Evolutionary conservation across 2,888 invertebrate genomes (phyloP).

Genomic region (Cheilosia grossa): DNA sequence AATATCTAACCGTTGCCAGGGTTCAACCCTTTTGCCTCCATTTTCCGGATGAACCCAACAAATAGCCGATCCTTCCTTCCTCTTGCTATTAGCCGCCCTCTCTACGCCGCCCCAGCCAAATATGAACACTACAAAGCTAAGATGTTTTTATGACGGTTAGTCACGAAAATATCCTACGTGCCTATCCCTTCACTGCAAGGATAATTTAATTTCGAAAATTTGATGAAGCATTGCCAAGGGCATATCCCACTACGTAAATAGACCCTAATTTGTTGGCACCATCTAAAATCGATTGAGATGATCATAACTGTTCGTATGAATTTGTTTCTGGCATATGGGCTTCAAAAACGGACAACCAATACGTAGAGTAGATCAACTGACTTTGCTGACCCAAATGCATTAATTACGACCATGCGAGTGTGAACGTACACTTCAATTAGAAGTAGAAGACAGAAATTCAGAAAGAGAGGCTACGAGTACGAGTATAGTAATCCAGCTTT

Average conservation of each 20-base stretch:
- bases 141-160: conserved; percentile 60
- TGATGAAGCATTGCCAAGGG: conserved; percentile 38
- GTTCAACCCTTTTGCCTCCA: too few relatives aligned
- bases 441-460: too few relatives aligned
- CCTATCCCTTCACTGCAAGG: conserved; percentile 48
- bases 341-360: neutral
- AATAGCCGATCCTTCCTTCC: too few relatives aligned
- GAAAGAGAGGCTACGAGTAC: too few relatives aligned
- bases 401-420: too few relatives aligned
- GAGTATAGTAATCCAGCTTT: conserved; percentile 35
- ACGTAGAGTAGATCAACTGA: too few relatives aligned
- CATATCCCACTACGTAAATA: conserved; percentile 58
- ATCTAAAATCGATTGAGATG: conserved; percentile 59
- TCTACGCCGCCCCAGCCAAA: neutral
- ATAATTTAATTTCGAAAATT: conserved; percentile 57
- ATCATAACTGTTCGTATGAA: conserved; percentile 22
- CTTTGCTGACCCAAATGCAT: too few relatives aligned
- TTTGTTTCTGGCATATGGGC: neutral
- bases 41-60: too few relatives aligned
- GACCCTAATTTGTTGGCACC: conserved; percentile 45
- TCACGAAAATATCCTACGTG: conserved; percentile 67
- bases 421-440: too few relatives aligned
- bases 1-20: too few relatives aligned
- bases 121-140: conserved; percentile 56
- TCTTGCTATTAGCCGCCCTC: too few relatives aligned